Evolutionary conservation across 92 coral and sea anemone genomes (phyloP).

Genomic region (Metridium senile): DNA sequence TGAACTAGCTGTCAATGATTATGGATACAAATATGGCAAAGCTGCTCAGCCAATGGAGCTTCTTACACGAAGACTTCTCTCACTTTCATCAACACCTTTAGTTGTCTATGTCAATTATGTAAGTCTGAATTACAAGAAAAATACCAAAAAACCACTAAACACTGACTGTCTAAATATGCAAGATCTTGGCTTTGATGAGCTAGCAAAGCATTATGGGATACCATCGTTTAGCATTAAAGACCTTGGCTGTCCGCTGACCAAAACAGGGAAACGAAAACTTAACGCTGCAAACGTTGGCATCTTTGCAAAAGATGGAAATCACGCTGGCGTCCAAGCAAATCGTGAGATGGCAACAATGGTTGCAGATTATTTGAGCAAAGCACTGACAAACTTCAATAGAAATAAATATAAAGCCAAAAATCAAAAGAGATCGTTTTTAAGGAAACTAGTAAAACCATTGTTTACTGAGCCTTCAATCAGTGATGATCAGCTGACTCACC

Average conservation of each 20-base stretch:
- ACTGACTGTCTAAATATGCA: slow-evolving; percentile 60
- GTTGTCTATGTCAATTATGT: slow-evolving; percentile 69
- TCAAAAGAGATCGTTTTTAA: too few relatives aligned
- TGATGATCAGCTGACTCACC: slow-evolving; percentile 39
- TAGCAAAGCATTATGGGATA: slow-evolving; percentile 53
- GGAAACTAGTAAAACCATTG: slow-evolving; percentile 11
- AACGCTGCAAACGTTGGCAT: slow-evolving; percentile 15
- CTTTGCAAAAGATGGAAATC: slow-evolving; percentile 12
- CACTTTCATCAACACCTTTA: slow-evolving; percentile 64
- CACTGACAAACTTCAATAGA: background rate
- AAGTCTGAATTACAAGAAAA: slow-evolving; percentile 30
- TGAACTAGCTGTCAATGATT: slow-evolving; percentile 76
- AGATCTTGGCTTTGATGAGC: slow-evolving; percentile 46
- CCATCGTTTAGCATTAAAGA: slow-evolving; percentile 54
- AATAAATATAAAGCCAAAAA: background rate
- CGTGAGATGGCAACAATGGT: slow-evolving; percentile 1
- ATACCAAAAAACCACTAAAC: slow-evolving; percentile 26
- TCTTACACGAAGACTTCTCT: slow-evolving; percentile 66
- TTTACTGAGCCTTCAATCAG: slow-evolving; percentile 32
- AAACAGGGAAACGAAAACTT: background rate
- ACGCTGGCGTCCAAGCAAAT: background rate
- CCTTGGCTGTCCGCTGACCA: slow-evolving; percentile 55
- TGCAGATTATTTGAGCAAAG: slow-evolving; percentile 26
- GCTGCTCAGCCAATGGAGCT: slow-evolving; percentile 78
- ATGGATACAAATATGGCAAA: slow-evolving; percentile 40